Percentiles rank a stretch among this genome's conserved stretches.
phyloP scores from a whole-genome alignment of 92 coral and sea anemone species.

The Nematostella vectensis region DNA sequence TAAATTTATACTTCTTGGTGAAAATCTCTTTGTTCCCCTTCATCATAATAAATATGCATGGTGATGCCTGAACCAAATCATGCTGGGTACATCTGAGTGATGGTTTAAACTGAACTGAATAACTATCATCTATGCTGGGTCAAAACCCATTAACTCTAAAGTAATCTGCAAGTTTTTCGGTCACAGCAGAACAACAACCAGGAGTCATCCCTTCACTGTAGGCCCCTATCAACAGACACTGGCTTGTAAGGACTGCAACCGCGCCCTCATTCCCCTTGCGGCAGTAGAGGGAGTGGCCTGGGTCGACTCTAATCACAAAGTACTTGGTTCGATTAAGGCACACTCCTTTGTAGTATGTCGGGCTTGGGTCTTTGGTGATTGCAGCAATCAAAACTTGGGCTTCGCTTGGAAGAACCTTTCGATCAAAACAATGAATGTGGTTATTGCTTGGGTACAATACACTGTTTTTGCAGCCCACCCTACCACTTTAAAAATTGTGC shows the following conservation, averaged over 20 bases:
- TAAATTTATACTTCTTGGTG: too few species aligned
- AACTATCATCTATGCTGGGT: too few species aligned
- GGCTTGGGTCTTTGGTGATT: slow-evolving; percentile 76
- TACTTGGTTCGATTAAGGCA: slow-evolving; percentile 63
- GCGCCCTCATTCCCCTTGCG: slow-evolving; percentile 87
- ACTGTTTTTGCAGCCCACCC: too few species aligned
- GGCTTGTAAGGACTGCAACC: slow-evolving; percentile 77
- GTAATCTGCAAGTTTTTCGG: slow-evolving; percentile 80
- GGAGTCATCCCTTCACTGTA: slow-evolving; percentile 91
- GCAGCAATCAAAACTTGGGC: slow-evolving; percentile 67
- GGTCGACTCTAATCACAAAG: slow-evolving; percentile 65
- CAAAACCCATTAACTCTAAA: slow-evolving; percentile 70
- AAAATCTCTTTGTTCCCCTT: too few species aligned
- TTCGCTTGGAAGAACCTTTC: slow-evolving; percentile 81
- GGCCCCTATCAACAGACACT: slow-evolving; percentile 86
- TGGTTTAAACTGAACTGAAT: too few species aligned
- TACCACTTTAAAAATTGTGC: too few species aligned
- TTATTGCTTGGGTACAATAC: not conserved
- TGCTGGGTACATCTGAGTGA: too few species aligned
- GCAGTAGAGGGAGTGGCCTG: slow-evolving; percentile 74
- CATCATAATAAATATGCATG: too few species aligned
- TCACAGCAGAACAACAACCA: slow-evolving; percentile 80
- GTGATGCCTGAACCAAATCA: too few species aligned
- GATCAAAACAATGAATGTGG: too few species aligned
- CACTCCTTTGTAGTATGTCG: slow-evolving; percentile 68